phyloP scores from a whole-genome alignment of 2,888 invertebrate genomes.

The Chirona hameri region DNA sequence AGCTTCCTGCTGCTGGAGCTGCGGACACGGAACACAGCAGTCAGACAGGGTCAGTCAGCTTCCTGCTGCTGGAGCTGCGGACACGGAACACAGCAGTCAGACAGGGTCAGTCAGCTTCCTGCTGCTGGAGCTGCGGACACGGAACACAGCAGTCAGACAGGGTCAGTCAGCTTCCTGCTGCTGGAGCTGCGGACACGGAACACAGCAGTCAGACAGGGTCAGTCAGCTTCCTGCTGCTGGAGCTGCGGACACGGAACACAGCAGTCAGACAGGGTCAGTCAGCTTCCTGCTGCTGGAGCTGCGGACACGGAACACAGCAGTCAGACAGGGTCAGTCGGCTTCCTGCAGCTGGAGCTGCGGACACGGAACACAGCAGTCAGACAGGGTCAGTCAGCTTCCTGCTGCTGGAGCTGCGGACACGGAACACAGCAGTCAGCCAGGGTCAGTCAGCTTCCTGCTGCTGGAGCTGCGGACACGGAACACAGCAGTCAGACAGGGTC shows the following conservation, averaged over 20 bases:
- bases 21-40: no score
- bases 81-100: not conserved
- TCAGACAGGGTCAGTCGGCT: no score
- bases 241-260: no score
- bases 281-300: conserved; percentile 46
- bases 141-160: not conserved
- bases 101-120: no score
- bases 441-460: no score
- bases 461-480: no score
- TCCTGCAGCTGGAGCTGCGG: no score
- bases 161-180: conserved; percentile 25
- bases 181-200: conserved; percentile 45
- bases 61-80: conserved; percentile 45
- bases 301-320: not conserved
- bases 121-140: no score
- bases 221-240: no score
- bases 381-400: not conserved
- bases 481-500: not conserved
- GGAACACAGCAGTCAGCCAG: not conserved
- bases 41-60: not conserved
- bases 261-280: not conserved
- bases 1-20: no score
- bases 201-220: not conserved
- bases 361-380: not conserved
- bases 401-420: conserved; percentile 44